Conservation (phyloP, 2,113 vertebrate genomes). For the Rhadina sibilatrix region DNA sequence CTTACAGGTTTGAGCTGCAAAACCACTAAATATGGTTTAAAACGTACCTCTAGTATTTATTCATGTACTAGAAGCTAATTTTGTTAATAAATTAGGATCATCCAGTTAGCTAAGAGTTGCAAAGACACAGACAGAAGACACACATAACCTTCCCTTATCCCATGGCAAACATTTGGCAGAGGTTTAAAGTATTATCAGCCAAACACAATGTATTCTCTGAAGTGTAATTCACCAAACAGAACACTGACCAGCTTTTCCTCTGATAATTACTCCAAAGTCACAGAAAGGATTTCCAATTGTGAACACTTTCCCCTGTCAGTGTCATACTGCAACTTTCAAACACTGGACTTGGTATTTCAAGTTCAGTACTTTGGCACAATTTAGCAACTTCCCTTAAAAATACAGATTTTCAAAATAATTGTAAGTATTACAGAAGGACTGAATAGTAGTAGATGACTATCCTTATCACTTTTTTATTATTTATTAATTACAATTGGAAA, state of each 20-base stretch:
- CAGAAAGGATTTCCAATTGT: background rate
- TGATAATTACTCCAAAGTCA: background rate
- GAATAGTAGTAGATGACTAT: background rate
- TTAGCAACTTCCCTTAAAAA: background rate
- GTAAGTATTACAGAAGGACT: background rate
- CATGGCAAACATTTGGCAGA: background rate
- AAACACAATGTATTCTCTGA: background rate
- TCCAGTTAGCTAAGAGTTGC: background rate
- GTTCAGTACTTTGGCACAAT: background rate
- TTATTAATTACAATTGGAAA: background rate
- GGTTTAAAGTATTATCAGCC: background rate
- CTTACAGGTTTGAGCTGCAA: background rate
- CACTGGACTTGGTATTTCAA: background rate
- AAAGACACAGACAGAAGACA: background rate
- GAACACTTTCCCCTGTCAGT: background rate
- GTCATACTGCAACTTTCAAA: rapidly evolving
- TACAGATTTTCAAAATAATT: background rate
- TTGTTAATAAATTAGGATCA: background rate
- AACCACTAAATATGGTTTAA: background rate
- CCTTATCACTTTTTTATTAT: background rate
- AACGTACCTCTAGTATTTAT: background rate
- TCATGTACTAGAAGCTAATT: background rate
- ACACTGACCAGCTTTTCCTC: background rate
- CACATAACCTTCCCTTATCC: background rate
- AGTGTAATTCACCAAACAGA: background rate